These are phyloP conservation scores for Phainopepla nitens DNA, from an alignment of 2,113 vertebrate genomes.

Conservation along the genomic window DNA sequence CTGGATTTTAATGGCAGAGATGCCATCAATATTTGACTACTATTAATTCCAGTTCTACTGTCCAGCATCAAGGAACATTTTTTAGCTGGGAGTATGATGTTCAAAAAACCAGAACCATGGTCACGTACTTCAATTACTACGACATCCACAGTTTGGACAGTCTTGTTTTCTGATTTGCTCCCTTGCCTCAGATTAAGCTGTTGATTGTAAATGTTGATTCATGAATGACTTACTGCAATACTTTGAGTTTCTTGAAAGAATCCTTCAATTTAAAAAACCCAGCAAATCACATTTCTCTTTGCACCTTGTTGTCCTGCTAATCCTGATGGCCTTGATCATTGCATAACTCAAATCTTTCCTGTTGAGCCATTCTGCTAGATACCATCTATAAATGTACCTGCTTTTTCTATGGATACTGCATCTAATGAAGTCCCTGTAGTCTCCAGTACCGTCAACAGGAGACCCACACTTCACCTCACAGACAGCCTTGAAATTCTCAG, in stretches of 20 bases:
- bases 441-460: neutral
- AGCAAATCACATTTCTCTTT: neutral
- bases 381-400: neutral
- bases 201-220: neutral
- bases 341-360: neutral
- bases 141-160: neutral
- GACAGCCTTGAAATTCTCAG: neutral
- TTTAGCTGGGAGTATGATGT: neutral
- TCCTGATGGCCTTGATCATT: neutral
- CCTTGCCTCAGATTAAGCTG: neutral
- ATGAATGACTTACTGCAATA: neutral
- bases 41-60: neutral
- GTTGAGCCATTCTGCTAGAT: neutral
- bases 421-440: neutral
- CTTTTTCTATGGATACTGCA: neutral
- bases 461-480: neutral
- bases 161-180: neutral
- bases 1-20: neutral
- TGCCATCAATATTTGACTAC: neutral
- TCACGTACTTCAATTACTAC: neutral
- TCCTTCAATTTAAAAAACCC: neutral
- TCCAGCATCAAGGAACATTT: neutral
- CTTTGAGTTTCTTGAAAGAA: neutral
- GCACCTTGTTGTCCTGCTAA: neutral
- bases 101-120: neutral